Evolutionary conservation across 2,888 invertebrate species (phyloP).

Genomic region (Thelaira solivaga): DNA sequence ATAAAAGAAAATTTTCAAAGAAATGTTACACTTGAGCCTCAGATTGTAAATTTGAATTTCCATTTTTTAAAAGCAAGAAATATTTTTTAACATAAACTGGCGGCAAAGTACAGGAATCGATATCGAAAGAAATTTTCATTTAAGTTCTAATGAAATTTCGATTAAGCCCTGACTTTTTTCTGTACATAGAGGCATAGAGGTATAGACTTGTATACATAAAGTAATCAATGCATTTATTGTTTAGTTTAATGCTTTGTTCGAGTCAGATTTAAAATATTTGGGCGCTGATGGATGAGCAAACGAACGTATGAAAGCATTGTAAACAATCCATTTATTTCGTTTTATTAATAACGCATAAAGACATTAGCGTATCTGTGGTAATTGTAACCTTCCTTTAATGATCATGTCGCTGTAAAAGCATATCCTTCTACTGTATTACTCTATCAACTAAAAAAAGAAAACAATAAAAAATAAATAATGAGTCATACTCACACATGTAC

Average conservation of each 20-base stretch:
- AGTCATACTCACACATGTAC: conserved; percentile 26
- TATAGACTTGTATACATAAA: neutral
- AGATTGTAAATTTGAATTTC: too few species aligned
- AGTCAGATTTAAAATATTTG: neutral
- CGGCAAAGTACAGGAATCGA: too few species aligned
- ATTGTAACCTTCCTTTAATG: conserved; percentile 37
- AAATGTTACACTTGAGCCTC: too few species aligned
- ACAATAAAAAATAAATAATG: conserved; percentile 19
- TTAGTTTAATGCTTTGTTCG: conserved; percentile 19
- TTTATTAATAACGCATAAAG: neutral
- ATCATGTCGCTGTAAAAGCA: conserved; percentile 22
- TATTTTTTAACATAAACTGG: too few species aligned
- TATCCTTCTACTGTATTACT: conserved; percentile 31
- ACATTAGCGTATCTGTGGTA: conserved; percentile 52
- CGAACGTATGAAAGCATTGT: neutral
- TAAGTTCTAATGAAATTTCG: too few species aligned
- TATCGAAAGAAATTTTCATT: too few species aligned
- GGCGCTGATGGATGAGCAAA: conserved; percentile 9
- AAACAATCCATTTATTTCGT: neutral
- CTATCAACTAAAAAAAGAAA: neutral
- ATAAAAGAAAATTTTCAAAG: too few species aligned
- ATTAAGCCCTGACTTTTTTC: too few species aligned
- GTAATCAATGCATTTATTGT: conserved; percentile 12
- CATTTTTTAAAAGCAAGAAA: too few species aligned
- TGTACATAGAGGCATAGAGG: neutral